A percentile compares a stretch with the other conserved stretches of the same genome.
Conservation (phyloP, 2,888 invertebrate genomes). For the Noctuana brunneofusca region DNA sequence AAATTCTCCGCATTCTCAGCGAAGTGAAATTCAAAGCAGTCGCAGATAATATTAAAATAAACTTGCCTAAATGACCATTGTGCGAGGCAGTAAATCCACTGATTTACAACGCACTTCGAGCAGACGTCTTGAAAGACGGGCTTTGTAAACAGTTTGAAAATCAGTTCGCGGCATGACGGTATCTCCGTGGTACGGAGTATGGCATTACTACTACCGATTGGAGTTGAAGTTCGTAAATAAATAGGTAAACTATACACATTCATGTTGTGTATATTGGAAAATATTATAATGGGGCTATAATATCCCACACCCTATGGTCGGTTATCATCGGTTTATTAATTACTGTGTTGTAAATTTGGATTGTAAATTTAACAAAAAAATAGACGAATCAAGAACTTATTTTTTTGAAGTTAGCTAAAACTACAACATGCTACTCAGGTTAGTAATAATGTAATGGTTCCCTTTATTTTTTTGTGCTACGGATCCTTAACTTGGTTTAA, state of each 20-base stretch:
- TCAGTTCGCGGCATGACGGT: conserved; percentile 33
- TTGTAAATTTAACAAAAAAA: too few relatives aligned
- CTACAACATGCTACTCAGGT: too few relatives aligned
- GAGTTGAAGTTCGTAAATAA: not conserved
- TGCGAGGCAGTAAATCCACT: conserved; percentile 49
- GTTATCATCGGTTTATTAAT: too few relatives aligned
- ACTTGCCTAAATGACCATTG: conserved; percentile 45
- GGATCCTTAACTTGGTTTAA: not conserved
- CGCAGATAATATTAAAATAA: conserved; percentile 50
- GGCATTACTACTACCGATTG: not conserved
- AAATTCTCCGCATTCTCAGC: conserved; percentile 44
- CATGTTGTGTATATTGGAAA: too few relatives aligned
- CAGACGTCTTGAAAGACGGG: conserved; percentile 45
- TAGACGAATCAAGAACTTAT: too few relatives aligned
- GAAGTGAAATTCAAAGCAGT: conserved; percentile 36
- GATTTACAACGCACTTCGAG: conserved; percentile 48
- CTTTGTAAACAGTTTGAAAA: conserved; percentile 44
- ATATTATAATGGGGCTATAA: too few relatives aligned
- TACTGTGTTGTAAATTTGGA: too few relatives aligned
- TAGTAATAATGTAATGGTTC: not conserved
- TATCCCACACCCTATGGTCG: too few relatives aligned
- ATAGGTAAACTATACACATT: too few relatives aligned
- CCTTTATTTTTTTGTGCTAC: not conserved
- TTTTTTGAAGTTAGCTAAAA: too few relatives aligned
- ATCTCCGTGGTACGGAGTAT: not conserved